Percentiles rank a stretch among this genome's conserved stretches.
Evolutionary conservation across 2,888 invertebrate genomes (phyloP).

Genomic region (Pogonocherus hispidulus): DNA sequence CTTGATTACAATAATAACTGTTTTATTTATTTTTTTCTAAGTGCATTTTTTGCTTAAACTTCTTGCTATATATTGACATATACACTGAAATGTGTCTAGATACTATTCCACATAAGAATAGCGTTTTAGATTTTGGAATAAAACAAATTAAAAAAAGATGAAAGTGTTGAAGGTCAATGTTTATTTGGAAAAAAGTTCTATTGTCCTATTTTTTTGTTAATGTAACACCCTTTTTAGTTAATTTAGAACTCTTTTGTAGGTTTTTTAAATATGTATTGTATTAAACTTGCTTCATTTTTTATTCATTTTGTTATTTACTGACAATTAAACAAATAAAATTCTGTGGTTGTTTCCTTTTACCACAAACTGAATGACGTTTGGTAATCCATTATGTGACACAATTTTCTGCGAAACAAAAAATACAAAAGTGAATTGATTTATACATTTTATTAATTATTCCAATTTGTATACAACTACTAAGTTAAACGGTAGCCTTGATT

Average conservation of each 20-base stretch:
- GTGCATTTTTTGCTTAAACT: no score
- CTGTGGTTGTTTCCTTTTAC: background rate
- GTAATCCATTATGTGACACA: background rate
- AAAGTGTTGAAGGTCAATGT: no score
- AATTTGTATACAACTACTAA: background rate
- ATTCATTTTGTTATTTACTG: background rate
- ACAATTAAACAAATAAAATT: background rate
- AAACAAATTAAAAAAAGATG: no score
- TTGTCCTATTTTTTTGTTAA: no score
- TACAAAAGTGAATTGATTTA: background rate
- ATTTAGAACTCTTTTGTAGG: background rate
- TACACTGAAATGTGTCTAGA: no score
- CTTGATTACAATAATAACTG: no score
- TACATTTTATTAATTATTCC: slow-evolving; percentile 17
- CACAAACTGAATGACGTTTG: slow-evolving; percentile 5
- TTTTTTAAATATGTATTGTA: background rate
- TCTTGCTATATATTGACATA: no score
- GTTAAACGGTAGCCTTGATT: slow-evolving; percentile 17
- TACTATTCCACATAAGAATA: no score
- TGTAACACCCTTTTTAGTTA: no score
- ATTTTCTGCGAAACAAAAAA: slow-evolving; percentile 2
- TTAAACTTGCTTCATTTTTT: background rate
- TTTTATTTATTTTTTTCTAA: no score
- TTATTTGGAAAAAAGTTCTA: no score
- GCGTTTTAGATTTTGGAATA: no score